Evolutionary conservation across 2,888 invertebrate genomes (phyloP), one percentile per base, ranked within the genome.

Genomic region (Mesorhabditis spiculigera): DNA sequence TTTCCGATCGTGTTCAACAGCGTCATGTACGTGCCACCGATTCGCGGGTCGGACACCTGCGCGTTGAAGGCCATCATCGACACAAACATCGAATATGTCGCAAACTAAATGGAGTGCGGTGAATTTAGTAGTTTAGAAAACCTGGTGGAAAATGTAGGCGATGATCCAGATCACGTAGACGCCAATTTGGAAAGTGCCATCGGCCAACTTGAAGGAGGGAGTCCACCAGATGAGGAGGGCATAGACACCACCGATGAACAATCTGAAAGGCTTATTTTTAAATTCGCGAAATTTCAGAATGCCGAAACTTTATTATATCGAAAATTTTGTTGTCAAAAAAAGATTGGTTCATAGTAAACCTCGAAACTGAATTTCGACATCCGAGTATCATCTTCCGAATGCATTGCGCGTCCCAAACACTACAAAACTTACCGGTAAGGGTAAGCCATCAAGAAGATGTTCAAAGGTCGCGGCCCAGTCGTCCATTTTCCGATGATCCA

Each of bases 11-110:
- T 98, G 87, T 98, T 99, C 16, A 98, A 89, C 67, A 98, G 89
- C 0, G 98, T 99, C 98, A 98, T 98, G 87, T 99, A 98, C 0
- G 98, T 98, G 5, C 98, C 85, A 3, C 98, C 98, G 0, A 97
- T 94, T 0, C 91, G 90, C 0, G 96, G 95, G 87, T 99, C 98
- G 73, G 95, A 95, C 67, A 98, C 91, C 88, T 93, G 92, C 0
- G 97, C 97, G 87, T 94, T 94, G 89, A 98, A 98, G 8, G 95
- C 93, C 95, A 98, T 97, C 72, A 92, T 90, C 0, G 96, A 92
- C 5, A 98, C 96, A 87, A 95, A 98, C 94, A 97, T 96, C 84
- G 93, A 91, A 88, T 95, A 95, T 0, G 94, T 89, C 80, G 93
- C 91, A 44, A 96, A 90, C 93, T 96, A 87, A 66, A 89, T 88